Evolutionary conservation across 2,888 invertebrate genomes (phyloP).

Genomic region (Parochlus steinenii): DNA sequence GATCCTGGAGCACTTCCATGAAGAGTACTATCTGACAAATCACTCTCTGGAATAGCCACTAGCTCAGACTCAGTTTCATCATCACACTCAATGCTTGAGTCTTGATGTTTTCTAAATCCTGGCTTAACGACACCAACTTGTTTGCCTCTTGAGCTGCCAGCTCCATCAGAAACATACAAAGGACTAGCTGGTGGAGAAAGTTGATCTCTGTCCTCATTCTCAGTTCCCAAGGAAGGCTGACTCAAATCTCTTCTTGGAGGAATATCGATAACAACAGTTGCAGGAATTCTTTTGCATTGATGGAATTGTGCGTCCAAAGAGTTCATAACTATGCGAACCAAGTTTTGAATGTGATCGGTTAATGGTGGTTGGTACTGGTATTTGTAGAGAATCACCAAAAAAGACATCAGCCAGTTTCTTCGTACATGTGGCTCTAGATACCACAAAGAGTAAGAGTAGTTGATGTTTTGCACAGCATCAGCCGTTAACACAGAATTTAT

Average conservation of each 20-base stretch:
- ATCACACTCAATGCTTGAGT: slow-evolving; percentile 53
- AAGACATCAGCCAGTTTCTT: slow-evolving; percentile 37
- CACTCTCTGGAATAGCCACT: slow-evolving; percentile 79
- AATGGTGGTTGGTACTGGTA: slow-evolving; percentile 35
- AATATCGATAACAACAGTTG: slow-evolving; percentile 58
- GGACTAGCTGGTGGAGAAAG: slow-evolving; percentile 43
- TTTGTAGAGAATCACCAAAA: slow-evolving; percentile 88
- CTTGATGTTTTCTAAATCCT: slow-evolving; percentile 33
- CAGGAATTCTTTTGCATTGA: slow-evolving; percentile 71
- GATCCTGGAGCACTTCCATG: slow-evolving; percentile 61
- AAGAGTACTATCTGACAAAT: slow-evolving; percentile 69
- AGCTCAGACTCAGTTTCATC: slow-evolving; percentile 76
- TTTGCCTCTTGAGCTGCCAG: slow-evolving; percentile 22
- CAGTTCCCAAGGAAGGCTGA: slow-evolving; percentile 56
- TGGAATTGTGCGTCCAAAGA: slow-evolving; percentile 86
- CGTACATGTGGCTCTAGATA: slow-evolving; percentile 43
- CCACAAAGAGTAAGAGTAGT: slow-evolving; percentile 64
- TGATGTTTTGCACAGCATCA: slow-evolving; percentile 37
- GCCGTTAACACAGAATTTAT: slow-evolving; percentile 36
- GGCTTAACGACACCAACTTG: slow-evolving; percentile 25
- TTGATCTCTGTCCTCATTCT: slow-evolving; percentile 38
- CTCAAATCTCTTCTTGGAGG: slow-evolving; percentile 54
- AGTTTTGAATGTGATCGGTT: slow-evolving; percentile 53
- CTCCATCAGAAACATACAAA: slow-evolving; percentile 40
- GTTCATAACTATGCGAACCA: slow-evolving; percentile 80